Percentiles rank a stretch among this genome's conserved stretches.
These are phyloP conservation scores for Threskiornis aethiopicus DNA, from an alignment of 2,797 vertebrate species.

Conservation along the genomic window DNA sequence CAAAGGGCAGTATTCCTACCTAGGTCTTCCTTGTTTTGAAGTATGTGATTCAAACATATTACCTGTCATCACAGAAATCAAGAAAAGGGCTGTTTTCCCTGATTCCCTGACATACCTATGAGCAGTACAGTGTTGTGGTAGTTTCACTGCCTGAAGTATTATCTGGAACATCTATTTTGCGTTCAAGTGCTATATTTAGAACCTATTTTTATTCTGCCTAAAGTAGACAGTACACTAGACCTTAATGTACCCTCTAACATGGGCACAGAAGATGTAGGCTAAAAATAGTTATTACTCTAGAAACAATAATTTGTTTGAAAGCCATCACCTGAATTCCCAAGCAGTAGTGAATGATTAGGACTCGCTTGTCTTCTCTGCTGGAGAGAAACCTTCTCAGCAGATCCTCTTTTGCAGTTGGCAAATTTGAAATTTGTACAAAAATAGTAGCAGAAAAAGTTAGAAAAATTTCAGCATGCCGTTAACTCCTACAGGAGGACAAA, in stretches of 20 bases:
- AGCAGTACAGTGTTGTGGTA: background rate
- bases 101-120: background rate
- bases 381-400: slow-evolving; percentile 26
- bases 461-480: background rate
- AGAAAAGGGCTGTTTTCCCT: background rate
- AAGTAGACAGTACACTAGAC: slow-evolving; percentile 50
- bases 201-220: slow-evolving; percentile 48
- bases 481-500: background rate
- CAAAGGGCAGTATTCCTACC: background rate
- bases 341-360: slow-evolving; percentile 15
- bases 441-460: background rate
- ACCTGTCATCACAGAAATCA: background rate
- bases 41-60: background rate
- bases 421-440: slow-evolving; percentile 25
- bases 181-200: slow-evolving; percentile 61
- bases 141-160: slow-evolving; percentile 3
- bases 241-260: slow-evolving; percentile 61
- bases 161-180: slow-evolving; percentile 25
- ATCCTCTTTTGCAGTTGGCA: slow-evolving; percentile 4
- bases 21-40: background rate
- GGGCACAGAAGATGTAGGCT: slow-evolving; percentile 34
- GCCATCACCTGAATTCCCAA: slow-evolving; percentile 26
- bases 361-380: background rate
- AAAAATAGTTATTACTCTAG: slow-evolving; percentile 54
- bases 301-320: slow-evolving; percentile 47